A percentile compares a stretch with the other conserved stretches of the same genome.
These are phyloP conservation scores for Belgica antarctica DNA, from an alignment of 2,888 invertebrate genomes.

Conservation along the genomic window DNA sequence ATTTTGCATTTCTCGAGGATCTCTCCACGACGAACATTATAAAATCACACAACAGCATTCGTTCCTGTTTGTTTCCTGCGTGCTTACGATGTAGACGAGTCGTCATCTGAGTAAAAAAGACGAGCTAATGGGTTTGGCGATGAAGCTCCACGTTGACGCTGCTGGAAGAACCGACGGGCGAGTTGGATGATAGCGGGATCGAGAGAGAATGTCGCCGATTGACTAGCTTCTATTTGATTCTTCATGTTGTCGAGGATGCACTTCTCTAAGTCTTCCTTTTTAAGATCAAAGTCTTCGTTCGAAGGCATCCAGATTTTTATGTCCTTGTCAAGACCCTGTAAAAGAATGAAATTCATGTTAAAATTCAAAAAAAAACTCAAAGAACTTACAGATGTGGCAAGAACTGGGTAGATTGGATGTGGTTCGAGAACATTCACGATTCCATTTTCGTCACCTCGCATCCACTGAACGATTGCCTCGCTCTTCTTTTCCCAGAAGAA, in stretches of 20 bases:
- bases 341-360: conserved; percentile 84
- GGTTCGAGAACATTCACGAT: conserved; percentile 91
- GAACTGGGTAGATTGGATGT: conserved; percentile 80
- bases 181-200: conserved; percentile 36
- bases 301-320: conserved; percentile 91
- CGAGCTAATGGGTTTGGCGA: not conserved
- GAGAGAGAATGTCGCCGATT: conserved; percentile 18
- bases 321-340: conserved; percentile 77
- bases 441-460: conserved; percentile 76
- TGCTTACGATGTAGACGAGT: not conserved
- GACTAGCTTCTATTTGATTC: not conserved
- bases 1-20: too few species aligned
- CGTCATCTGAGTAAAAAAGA: conserved; percentile 4
- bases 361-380: conserved; percentile 77
- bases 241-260: conserved; percentile 47
- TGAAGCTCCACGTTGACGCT: not conserved
- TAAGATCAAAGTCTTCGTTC: conserved; percentile 55
- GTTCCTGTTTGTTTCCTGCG: too few species aligned
- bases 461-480: conserved; percentile 85
- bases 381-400: conserved; percentile 65
- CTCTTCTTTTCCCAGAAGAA: conserved; percentile 88
- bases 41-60: conserved; percentile 15
- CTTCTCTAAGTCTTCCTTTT: conserved; percentile 48
- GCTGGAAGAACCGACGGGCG: conserved; percentile 31
- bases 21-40: too few species aligned